Conservation (phyloP, 2,888 invertebrate species). For the Nemoura dubitans region DNA sequence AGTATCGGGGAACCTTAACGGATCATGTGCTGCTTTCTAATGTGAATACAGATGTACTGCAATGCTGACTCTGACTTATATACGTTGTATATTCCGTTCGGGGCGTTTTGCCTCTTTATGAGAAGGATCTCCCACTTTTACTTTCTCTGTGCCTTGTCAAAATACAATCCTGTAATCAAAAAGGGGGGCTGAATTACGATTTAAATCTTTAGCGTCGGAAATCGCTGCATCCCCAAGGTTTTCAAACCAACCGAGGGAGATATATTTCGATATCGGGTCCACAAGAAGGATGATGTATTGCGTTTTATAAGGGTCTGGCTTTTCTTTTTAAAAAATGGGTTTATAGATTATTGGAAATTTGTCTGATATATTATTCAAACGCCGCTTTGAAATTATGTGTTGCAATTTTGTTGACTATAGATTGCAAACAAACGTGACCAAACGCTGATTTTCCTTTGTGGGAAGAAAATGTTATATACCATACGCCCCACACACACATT, state of each 20-base stretch:
- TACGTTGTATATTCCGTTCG: not conserved
- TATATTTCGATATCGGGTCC: not conserved
- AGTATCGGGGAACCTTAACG: not conserved
- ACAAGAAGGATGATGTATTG: not conserved
- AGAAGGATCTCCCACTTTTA: no score
- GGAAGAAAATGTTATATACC: not conserved
- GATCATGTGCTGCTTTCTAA: not conserved
- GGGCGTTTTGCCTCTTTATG: no score
- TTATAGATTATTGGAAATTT: not conserved
- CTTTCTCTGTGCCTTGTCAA: not conserved
- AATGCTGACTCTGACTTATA: not conserved
- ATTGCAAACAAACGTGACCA: not conserved
- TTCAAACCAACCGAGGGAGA: no score
- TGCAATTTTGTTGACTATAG: not conserved
- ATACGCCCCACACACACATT: not conserved
- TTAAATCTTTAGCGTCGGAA: not conserved
- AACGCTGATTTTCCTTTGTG: not conserved
- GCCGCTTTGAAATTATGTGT: not conserved
- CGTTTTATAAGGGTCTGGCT: not conserved
- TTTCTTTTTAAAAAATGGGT: not conserved
- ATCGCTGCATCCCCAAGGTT: no score
- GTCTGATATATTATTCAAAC: not conserved
- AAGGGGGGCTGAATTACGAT: not conserved
- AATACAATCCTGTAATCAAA: not conserved
- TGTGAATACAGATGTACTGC: not conserved